Base-by-base conservation (phyloP, 2,113 vertebrate genomes). In the Turdus rufiventris region DNA sequence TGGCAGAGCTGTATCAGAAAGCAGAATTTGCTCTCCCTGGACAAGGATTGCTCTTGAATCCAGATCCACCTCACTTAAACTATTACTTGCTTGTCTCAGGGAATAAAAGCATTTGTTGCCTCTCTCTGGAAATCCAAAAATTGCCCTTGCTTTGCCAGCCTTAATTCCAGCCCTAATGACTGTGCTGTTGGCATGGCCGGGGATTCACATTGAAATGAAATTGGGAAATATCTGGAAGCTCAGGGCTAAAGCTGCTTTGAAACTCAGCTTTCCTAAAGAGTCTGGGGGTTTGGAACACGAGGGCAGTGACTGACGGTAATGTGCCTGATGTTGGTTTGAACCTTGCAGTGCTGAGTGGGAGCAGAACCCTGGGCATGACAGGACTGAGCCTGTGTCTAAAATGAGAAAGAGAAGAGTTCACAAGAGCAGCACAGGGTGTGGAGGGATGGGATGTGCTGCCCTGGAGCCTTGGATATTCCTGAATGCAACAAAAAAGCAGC, bases 91-190 rank as follows among this genome's bases (percentile, higher is more conserved):
- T 56, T 76, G 21, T 85, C 14, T 10, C 47, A 53, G 78, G 74
- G 71, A 83, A 51, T 51, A 34, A 87, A 95, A 96, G 9, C 16
- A 40, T 53, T 73, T 50, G 42, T 76, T 84, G 15, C 4, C 63
- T 76, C 20, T 50, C 51, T 38, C 25, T 95, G 78, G 58, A 94
- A 94, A 92, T 73, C 24, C 21, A 73, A 48, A 84, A 91, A 58
- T 4, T 4, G n/a, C 16, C 14, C 48, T 93, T 91, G 58, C 89
- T 88, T 93, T 93, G 70, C 47, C 68, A 93, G 50, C 56, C 75
- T 85, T 71, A n/a, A 36, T 18, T 88, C 88, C 72, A 79, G 50
- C 80, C 72, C 51, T 63, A 47, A n/a, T 74, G 83, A 71, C 25
- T 54, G n/a, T 86, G 76, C 63, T 91, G 80, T 57, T 65, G 80